Conservation (phyloP, 2,888 invertebrate species). For the Adelphocoris suturalis region DNA sequence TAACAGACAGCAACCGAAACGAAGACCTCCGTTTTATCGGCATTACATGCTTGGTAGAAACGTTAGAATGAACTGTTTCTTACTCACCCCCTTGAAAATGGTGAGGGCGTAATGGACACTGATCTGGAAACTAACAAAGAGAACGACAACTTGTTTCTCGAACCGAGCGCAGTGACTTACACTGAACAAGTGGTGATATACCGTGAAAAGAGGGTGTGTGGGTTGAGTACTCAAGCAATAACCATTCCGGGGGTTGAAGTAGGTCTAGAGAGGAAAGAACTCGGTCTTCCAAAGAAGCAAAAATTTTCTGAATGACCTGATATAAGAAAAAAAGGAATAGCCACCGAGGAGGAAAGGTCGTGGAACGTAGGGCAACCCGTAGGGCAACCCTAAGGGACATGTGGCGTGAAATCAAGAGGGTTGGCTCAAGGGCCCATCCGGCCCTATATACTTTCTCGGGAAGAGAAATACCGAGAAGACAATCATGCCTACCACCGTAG, state of each 20-base stretch:
- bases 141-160: not conserved
- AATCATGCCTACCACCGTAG: too few species aligned
- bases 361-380: not conserved
- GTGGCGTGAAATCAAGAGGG: not conserved
- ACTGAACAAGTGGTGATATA: not conserved
- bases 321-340: not conserved
- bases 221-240: not conserved
- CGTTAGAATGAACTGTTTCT: not conserved
- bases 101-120: not conserved
- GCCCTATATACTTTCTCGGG: not conserved
- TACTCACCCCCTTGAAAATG: not conserved
- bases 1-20: too few species aligned
- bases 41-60: too few species aligned
- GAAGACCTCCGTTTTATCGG: too few species aligned
- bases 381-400: not conserved
- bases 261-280: not conserved
- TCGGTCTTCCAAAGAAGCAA: not conserved
- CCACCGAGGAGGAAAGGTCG: not conserved
- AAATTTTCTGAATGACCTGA: not conserved
- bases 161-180: conserved; percentile 7
- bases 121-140: not conserved
- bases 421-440: not conserved
- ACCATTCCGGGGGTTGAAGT: not conserved
- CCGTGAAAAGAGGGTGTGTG: conserved; percentile 32
- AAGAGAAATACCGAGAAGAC: not conserved